Conservation (phyloP, 2,113 vertebrate genomes). For the Gallinago undulata region DNA sequence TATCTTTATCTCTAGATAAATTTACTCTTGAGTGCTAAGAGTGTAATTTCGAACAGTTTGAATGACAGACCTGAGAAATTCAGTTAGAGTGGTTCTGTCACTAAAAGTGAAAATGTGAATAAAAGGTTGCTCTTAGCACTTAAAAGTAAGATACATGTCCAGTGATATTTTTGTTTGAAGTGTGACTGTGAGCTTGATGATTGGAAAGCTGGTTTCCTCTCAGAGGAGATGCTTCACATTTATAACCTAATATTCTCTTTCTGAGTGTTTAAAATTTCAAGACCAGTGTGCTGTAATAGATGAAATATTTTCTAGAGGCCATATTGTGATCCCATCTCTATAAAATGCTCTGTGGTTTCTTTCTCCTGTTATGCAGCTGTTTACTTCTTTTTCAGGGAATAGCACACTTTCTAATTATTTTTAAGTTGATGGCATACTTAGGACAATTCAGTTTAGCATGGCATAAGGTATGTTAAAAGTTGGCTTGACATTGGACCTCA, state of each 20-base stretch:
- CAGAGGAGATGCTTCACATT: neutral
- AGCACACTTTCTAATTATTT: accelerated
- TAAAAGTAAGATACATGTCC: neutral
- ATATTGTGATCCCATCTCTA: neutral
- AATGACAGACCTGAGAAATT: constrained; percentile 24
- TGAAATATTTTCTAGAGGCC: neutral
- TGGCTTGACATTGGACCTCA: neutral
- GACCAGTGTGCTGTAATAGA: neutral
- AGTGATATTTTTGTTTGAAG: constrained; percentile 16
- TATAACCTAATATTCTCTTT: neutral
- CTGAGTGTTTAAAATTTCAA: neutral
- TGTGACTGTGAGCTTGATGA: neutral
- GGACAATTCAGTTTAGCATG: neutral
- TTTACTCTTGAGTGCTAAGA: neutral
- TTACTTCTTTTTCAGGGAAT: neutral
- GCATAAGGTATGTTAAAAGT: neutral
- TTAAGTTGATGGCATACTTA: neutral
- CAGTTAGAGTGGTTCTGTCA: neutral
- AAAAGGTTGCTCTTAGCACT: neutral
- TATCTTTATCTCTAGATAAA: neutral
- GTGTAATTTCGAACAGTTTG: neutral
- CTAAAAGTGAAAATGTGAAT: constrained; percentile 21
- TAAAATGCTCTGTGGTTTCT: neutral
- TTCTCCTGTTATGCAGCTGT: neutral
- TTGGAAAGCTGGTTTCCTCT: neutral